Evolutionary conservation across 2,888 invertebrate genomes (phyloP), one percentile per base, ranked within the genome.

Genomic region (Aplocera efformata): DNA sequence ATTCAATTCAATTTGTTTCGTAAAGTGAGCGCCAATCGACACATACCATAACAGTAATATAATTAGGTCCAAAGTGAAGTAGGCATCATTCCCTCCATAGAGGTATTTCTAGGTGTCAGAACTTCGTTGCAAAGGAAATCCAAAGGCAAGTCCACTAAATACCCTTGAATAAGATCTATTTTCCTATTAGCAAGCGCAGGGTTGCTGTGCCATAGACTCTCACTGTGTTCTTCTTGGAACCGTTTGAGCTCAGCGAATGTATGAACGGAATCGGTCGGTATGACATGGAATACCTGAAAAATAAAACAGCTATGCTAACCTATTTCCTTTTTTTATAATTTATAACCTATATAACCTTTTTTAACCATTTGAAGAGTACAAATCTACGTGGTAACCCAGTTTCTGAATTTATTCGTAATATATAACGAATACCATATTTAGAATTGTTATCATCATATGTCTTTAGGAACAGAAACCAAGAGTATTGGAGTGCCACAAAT

Each of bases 61-160:
- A 21, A 21, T 47, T 49, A 97, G 9, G 97, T 98, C 98, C 98
- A 99, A 10, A 98, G 88, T 1, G 95, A 90, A 20, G 95, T 95
- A 1, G 98, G 98, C 91, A 98, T 93, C 65, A 98, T 93, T 31
- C 96, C 96, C 76, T 98, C 98, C 74, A 96, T 96, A 10, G 96
- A 94, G 8, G 92, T 92, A 25, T 93, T 91, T 35, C 93, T 92
- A 5, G 98, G 98, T 9, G 94, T 95, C 27, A 98, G 88, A 27
- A 91, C 91, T 82, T 98, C 98, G 55, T 94, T 92, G 63, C 91
- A 91, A n/a, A 99, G 90, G 82, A 99, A 99, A 44, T 95, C 90
- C 34, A 97, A 79, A 0, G 99, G 98, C 71, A 98, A 88, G 56
- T 96, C 91, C 0, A 99, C 99, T 41, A 99, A 72, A 74, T 94